Base-by-base conservation (phyloP, 2,888 invertebrate species). In the Germaria angustata region DNA sequence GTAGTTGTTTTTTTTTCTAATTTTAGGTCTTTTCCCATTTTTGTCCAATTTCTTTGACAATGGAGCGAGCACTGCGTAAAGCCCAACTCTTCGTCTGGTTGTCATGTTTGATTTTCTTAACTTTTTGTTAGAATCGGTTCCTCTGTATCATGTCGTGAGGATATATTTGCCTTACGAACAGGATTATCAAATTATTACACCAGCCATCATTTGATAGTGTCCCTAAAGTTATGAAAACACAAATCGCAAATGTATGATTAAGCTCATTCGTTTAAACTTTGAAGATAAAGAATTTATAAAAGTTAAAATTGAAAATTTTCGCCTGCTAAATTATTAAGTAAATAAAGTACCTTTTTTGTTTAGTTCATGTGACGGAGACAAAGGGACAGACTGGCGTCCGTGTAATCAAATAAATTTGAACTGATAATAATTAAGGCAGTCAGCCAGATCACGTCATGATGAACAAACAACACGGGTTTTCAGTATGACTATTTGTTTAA, bases 291-390 rank as follows among this genome's bases (percentile, higher is more conserved):
- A 41, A 15, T 71, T 4, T 44, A 49, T 41, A 66, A 22, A 22
- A 66, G 3, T 24, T 41, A 8, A 22, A 51, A 11, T 41, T 32
- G 28, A 20, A 32, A 24, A 36, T 36, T 49, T 57, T 66, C 28
- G 55, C 28, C 57, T 39, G 76, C 57, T 68, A 68, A 76, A 20
- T 51, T 49, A 49, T 28, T 66, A 66, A 75, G 39, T 53, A 76
- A 68, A 68, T 44, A 68, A 61, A 76, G 44, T 63, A 20, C 22
- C 53, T 53, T 72, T 28, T 34, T 53, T 68, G 3, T 28, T 24
- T n/a, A 36, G 34, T 34, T 46, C 13, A 57, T 4, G 22, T 22
- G 11, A 32, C 9, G 24, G 8, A 24, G 51, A 32, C 15, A 44
- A 36, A 36, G 7, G n/a, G 41, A 55, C n/a, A 15, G 8, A 49